Percentiles rank a stretch among this genome's conserved stretches.
These are phyloP conservation scores for Collichthys lucidus DNA, from an alignment of 2,113 vertebrate species.

Conservation along the genomic window DNA sequence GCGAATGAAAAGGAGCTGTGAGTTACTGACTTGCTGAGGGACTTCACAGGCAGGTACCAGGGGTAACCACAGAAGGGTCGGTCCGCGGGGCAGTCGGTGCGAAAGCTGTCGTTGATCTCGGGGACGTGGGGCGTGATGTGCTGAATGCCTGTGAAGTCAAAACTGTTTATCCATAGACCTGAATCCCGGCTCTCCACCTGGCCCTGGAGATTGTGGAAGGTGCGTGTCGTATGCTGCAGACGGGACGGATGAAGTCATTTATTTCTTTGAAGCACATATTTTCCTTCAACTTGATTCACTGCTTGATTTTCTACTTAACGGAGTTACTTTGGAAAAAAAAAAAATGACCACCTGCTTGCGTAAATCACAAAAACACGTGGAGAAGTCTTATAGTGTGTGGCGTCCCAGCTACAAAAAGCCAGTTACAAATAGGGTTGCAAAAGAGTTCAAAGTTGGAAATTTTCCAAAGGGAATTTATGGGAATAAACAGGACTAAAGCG, in stretches of 20 bases:
- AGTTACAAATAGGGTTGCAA: too few relatives aligned
- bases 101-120: constrained; percentile 92
- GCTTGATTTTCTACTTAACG: too few relatives aligned
- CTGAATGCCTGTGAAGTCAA: constrained; percentile 93
- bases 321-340: too few relatives aligned
- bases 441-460: too few relatives aligned
- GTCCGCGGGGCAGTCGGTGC: constrained; percentile 85
- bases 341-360: too few relatives aligned
- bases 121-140: constrained; percentile 91
- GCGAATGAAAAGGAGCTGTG: not conserved
- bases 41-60: constrained; percentile 95
- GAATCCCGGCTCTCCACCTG: constrained; percentile 90
- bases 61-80: constrained; percentile 94
- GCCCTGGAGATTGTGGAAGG: constrained; percentile 90
- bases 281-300: not conserved
- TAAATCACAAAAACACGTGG: not conserved
- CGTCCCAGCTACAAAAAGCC: too few relatives aligned
- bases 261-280: not conserved
- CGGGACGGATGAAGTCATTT: not conserved
- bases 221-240: constrained; percentile 88
- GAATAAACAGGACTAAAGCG: too few relatives aligned
- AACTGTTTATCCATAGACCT: constrained; percentile 96
- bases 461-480: too few relatives aligned
- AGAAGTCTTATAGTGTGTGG: too few relatives aligned
- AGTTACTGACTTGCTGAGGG: constrained; percentile 89